phyloP scores from a whole-genome alignment of 2,113 vertebrate genomes.

The Hippolais icterina region DNA sequence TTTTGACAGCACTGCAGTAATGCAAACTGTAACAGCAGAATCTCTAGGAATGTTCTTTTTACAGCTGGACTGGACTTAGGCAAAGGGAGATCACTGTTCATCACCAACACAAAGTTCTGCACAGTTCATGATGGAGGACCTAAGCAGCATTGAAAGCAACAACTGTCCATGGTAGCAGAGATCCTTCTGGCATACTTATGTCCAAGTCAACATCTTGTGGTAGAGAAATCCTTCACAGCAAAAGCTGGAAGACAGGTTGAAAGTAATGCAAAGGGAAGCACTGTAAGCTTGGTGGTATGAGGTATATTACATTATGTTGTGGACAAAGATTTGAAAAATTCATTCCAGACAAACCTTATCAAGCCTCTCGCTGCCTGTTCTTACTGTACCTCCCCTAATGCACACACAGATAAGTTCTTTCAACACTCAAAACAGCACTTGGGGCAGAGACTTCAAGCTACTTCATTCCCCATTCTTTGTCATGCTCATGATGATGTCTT shows the following conservation, averaged over 20 bases:
- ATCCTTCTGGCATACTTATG: not conserved
- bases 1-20: not conserved
- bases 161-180: not conserved
- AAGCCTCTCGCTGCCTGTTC: not conserved
- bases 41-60: not conserved
- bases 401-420: conserved; percentile 36
- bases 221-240: not conserved
- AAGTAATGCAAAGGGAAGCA: not conserved
- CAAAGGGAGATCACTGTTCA: not conserved
- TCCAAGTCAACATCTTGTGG: not conserved
- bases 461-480: not conserved
- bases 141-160: not conserved
- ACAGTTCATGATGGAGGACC: not conserved
- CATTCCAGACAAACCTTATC: conserved; percentile 11
- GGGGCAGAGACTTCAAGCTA: not conserved
- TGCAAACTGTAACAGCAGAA: not conserved
- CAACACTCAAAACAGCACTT: not conserved
- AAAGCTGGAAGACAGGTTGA: not conserved
- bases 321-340: conserved; percentile 6
- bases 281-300: not conserved
- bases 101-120: not conserved
- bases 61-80: not conserved
- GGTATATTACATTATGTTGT: not conserved
- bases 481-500: not conserved
- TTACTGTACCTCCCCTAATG: not conserved